Conservation (phyloP, 2,888 invertebrate genomes). For the Rhorus exstirpatorius region DNA sequence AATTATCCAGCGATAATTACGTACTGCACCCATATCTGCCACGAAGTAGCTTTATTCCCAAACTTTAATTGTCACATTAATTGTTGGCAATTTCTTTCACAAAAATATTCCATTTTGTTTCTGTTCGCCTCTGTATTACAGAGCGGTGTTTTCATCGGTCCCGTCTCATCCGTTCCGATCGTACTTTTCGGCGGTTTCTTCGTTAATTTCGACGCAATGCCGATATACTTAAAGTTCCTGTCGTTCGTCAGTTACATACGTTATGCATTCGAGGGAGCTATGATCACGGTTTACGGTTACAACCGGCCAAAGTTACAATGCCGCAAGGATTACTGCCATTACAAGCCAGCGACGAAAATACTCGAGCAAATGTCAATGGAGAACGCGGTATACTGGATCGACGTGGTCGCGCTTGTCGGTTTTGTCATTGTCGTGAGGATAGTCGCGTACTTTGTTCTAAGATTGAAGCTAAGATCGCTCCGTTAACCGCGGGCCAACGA, state of each 20-base stretch:
- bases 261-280: constrained; percentile 97
- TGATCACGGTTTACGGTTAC: constrained; percentile 96
- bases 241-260: constrained; percentile 96
- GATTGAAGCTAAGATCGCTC: constrained; percentile 91
- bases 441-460: constrained; percentile 93
- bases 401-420: constrained; percentile 93
- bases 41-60: too few species aligned
- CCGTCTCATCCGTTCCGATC: constrained; percentile 96
- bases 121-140: too few species aligned
- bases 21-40: too few species aligned
- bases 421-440: constrained; percentile 93
- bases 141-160: constrained; percentile 91
- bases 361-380: constrained; percentile 95
- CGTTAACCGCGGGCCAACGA: constrained; percentile 74
- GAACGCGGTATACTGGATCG: constrained; percentile 92
- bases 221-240: constrained; percentile 95
- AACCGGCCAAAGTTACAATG: constrained; percentile 94
- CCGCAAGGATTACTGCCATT: constrained; percentile 94
- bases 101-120: too few species aligned
- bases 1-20: too few species aligned
- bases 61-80: too few species aligned
- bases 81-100: too few species aligned
- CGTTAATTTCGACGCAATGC: constrained; percentile 96
- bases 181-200: constrained; percentile 98
- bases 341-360: constrained; percentile 93